A percentile compares a stretch with the other conserved stretches of the same genome.
phyloP scores from a whole-genome alignment of 2,888 invertebrate genomes.

The Drosophila greeni region DNA sequence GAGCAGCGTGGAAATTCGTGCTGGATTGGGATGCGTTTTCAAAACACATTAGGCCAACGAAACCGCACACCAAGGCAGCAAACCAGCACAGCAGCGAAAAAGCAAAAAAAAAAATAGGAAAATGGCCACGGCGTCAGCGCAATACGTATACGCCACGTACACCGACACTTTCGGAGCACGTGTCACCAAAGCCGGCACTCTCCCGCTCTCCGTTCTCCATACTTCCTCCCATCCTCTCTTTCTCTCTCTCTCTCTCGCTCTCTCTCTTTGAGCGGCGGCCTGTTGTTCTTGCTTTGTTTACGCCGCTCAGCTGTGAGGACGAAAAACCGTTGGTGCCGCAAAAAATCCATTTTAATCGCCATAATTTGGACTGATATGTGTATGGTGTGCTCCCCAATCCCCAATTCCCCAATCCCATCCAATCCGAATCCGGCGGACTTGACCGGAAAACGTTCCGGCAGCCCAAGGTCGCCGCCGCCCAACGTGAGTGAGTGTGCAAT shows the following conservation, averaged over 20 bases:
- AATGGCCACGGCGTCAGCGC: conserved; percentile 69
- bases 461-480: conserved; percentile 26
- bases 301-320: conserved; percentile 64
- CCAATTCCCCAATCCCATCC: conserved; percentile 1
- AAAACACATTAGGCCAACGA: conserved; percentile 53
- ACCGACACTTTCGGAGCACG: conserved; percentile 56
- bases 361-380: conserved; percentile 35
- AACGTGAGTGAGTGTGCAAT: conserved; percentile 27
- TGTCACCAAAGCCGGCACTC: conserved; percentile 51
- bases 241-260: conserved; percentile 20
- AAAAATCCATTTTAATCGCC: conserved; percentile 56
- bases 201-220: conserved; percentile 16
- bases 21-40: conserved; percentile 60
- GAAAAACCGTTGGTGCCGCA: conserved; percentile 37
- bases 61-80: conserved; percentile 9
- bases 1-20: conserved; percentile 22
- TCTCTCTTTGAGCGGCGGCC: conserved; percentile 25
- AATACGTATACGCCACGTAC: conserved; percentile 68
- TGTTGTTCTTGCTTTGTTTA: conserved; percentile 60
- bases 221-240: conserved; percentile 10
- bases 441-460: conserved; percentile 31
- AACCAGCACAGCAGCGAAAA: conserved; percentile 6
- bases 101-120: conserved; percentile 30
- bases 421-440: conserved; percentile 22
- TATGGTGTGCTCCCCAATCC: not conserved